Evolutionary conservation across 2,113 vertebrate genomes (phyloP), one percentile per base, ranked within the genome.

Genomic region (Marmota flaviventris): DNA sequence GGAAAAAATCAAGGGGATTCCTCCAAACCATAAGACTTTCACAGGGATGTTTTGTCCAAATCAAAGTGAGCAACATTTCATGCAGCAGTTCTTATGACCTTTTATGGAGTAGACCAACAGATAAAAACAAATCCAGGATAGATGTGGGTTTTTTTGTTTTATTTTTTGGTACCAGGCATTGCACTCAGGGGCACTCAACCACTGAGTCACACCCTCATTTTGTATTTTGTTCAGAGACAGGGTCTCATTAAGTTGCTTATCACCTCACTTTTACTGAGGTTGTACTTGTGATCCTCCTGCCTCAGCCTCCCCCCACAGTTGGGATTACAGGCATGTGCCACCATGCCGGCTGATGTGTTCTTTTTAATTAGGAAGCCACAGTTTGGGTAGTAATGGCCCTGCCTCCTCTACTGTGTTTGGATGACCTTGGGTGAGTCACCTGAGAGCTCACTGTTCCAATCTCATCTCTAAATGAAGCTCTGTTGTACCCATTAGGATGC

Each of bases 11-110:
- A 34, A 48, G 6, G 70, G 69, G 0, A 89, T 82, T 92, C 14
- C 84, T 95, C 65, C 48, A 78, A 81, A 37, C 65, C 84, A 1
- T 76, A 91, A 92, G 27, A 76, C 39, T 53, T 45, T 95, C 87
- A 89, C 18, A 72, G 77, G 4, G 42, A 29, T 70, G 12, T 32
- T 90, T 63, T n/a, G 1, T 89, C 92, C 56, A 67, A 85, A 72
- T 45, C 78, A 70, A 22, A 22, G 32, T 65, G 5, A 85, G 27
- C 53, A 81, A 58, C 24, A 77, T 45, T 48, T 63, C 65, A 69
- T 25, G 61, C 1, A 11, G 61, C 29, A 48, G 51, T 76, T 86
- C 48, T 83, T 58, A 69, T 51, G 29, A 34, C 32, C 29, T 14
- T 82, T 58, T 22, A 39, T 76, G 82, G 39, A 76, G 29, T 24